A percentile compares a stretch with the other conserved stretches of the same genome.
These are phyloP conservation scores for Theretra japonica DNA, from an alignment of 2,888 invertebrate genomes.

Conservation along the genomic window DNA sequence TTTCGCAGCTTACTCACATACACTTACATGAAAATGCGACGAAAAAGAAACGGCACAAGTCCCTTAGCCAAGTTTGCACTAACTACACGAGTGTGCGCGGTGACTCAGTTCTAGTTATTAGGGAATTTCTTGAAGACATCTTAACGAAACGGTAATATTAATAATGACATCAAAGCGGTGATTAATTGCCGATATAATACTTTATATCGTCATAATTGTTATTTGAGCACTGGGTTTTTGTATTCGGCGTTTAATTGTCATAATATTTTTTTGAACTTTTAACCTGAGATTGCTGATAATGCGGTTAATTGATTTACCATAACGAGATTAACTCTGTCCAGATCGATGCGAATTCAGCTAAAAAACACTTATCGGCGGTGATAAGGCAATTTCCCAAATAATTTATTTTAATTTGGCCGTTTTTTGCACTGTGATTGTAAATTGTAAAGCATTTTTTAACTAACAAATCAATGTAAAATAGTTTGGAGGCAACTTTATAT, in stretches of 20 bases:
- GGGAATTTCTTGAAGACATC: background rate
- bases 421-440: too few relatives aligned
- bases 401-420: too few relatives aligned
- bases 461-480: too few relatives aligned
- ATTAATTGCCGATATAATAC: background rate
- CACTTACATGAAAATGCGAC: constrained; percentile 3
- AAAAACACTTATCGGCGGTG: too few relatives aligned
- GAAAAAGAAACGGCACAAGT: constrained; percentile 12
- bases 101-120: constrained; percentile 15
- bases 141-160: background rate
- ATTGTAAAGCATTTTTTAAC: too few relatives aligned
- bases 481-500: background rate
- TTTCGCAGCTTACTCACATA: constrained; percentile 9
- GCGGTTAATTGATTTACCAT: too few relatives aligned
- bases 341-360: too few relatives aligned
- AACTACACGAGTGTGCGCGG: constrained; percentile 5
- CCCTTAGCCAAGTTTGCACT: constrained; percentile 21
- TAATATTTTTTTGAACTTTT: too few relatives aligned
- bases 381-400: too few relatives aligned
- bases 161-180: constrained; percentile 11
- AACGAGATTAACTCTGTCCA: too few relatives aligned
- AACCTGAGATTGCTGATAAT: too few relatives aligned
- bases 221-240: background rate
- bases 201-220: background rate
- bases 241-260: too few relatives aligned